Conservation (phyloP, 1,140 invertebrate species). For the Melanaphis sacchari region DNA sequence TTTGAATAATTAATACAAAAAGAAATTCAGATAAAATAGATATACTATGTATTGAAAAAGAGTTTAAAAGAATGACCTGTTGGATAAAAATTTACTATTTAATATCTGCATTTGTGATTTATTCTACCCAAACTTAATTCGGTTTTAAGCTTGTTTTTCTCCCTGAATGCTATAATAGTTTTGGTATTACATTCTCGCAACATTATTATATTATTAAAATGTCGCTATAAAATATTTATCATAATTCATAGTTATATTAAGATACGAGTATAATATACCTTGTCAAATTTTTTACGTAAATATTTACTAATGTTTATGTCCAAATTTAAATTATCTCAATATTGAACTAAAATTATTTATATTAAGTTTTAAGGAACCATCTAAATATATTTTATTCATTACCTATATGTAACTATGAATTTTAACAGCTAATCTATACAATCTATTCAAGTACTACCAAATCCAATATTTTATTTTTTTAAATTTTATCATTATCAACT, state of each 20-base stretch:
- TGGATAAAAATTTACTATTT: neutral
- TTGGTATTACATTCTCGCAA: neutral
- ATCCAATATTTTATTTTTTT: too few species aligned
- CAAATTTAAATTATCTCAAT: neutral
- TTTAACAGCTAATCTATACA: too few species aligned
- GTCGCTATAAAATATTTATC: neutral
- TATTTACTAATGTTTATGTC: neutral
- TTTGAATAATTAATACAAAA: neutral
- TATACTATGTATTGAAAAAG: neutral
- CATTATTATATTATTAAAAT: neutral
- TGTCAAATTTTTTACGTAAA: neutral
- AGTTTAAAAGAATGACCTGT: conserved; percentile 21
- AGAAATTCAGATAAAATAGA: neutral
- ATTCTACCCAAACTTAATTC: neutral
- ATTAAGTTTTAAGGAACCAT: neutral
- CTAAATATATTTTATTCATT: neutral
- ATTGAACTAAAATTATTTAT: neutral
- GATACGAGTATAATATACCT: too few species aligned
- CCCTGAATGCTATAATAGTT: conserved; percentile 7
- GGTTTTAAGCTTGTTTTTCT: neutral
- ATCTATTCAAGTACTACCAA: neutral
- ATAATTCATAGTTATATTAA: neutral
- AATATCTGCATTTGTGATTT: conserved; percentile 15
- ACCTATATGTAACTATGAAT: too few species aligned
- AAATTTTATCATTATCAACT: neutral